Conservation (phyloP, 1,140 invertebrate genomes). For the Trachymyrmex cornetzi region DNA sequence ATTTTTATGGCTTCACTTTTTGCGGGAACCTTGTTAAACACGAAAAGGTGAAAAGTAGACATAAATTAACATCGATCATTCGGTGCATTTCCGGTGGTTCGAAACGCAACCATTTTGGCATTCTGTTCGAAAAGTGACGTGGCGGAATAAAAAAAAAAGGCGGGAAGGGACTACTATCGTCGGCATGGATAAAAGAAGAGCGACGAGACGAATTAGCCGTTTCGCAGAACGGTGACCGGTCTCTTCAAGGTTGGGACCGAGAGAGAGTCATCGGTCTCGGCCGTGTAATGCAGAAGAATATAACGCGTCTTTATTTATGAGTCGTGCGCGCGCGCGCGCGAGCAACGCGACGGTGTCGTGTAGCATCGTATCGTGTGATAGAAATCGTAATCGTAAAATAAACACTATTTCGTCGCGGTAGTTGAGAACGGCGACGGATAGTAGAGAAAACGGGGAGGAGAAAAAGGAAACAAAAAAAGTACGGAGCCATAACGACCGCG, state of each 20-base stretch:
- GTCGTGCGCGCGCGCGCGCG: neutral
- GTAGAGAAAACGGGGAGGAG: too few species aligned
- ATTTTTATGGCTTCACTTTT: too few species aligned
- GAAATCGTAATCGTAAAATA: constrained; percentile 17
- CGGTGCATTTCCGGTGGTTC: neutral
- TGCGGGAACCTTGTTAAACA: too few species aligned
- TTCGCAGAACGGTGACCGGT: constrained; percentile 55
- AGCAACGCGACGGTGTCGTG: neutral
- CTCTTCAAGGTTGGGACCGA: constrained; percentile 55
- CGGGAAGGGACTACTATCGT: neutral
- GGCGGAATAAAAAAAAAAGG: constrained; percentile 25
- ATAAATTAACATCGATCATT: neutral
- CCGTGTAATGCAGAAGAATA: constrained; percentile 25
- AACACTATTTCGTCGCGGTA: constrained; percentile 17
- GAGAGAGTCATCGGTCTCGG: constrained; percentile 61
- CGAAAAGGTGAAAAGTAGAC: too few species aligned
- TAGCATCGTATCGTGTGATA: constrained; percentile 6
- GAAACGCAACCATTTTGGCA: constrained; percentile 47
- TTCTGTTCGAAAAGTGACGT: constrained; percentile 35
- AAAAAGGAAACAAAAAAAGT: constrained; percentile 35
- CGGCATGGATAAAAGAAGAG: constrained; percentile 49
- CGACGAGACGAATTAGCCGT: constrained; percentile 36
- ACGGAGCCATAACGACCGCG: constrained; percentile 63
- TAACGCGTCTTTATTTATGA: constrained; percentile 60
- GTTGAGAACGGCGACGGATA: neutral